phyloP scores from a whole-genome alignment of 1,140 invertebrate species.

The Papilio glaucus region DNA sequence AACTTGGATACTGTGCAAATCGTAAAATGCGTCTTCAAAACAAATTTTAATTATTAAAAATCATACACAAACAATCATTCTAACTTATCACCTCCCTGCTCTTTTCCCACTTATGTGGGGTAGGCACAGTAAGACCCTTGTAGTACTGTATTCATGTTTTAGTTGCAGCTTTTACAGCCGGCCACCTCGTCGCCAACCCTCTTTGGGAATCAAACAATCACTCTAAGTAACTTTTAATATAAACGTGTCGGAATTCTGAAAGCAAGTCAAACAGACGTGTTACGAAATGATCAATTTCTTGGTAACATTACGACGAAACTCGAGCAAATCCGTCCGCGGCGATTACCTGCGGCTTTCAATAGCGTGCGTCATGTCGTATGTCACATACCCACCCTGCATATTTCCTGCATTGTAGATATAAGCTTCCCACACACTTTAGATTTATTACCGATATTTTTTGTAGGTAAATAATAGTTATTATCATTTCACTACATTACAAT shows the following conservation, averaged over 20 bases:
- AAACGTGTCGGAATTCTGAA: constrained; percentile 11
- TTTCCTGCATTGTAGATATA: constrained; percentile 55
- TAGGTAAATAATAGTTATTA: not conserved
- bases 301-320: constrained; percentile 25
- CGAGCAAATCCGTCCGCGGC: constrained; percentile 37
- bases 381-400: constrained; percentile 46
- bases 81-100: too few relatives aligned
- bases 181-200: too few relatives aligned
- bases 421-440: constrained; percentile 4
- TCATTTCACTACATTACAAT: too few relatives aligned
- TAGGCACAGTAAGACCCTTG: too few relatives aligned
- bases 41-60: too few relatives aligned
- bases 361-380: constrained; percentile 48
- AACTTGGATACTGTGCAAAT: too few relatives aligned
- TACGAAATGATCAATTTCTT: constrained; percentile 26
- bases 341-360: constrained; percentile 35
- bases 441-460: not conserved
- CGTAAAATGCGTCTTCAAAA: too few relatives aligned
- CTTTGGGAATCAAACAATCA: not conserved
- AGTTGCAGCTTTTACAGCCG: too few relatives aligned
- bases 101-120: too few relatives aligned
- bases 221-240: constrained; percentile 3
- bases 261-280: constrained; percentile 5
- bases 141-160: too few relatives aligned
- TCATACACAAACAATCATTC: too few relatives aligned